Base-by-base conservation (phyloP, 2,113 vertebrate genomes). In the Oreotragus oreotragus region DNA sequence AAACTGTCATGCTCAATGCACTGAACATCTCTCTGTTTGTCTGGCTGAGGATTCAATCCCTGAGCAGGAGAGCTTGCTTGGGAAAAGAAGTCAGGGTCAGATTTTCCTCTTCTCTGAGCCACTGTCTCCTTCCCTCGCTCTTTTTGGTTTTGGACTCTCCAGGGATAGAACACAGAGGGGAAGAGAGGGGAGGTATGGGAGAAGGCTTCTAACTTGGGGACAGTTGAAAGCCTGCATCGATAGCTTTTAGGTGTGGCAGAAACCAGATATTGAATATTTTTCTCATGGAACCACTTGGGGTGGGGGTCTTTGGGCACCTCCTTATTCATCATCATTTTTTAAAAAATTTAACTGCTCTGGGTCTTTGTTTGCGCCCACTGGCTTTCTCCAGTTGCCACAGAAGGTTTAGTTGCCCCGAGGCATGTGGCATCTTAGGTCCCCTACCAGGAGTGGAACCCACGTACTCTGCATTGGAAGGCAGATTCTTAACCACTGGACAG, bases 21-120 rank as follows among this genome's bases (percentile, higher is more conserved):
- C 36, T 55, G 19, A 55, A 57, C 28, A 25, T 5, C 19, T 19
- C 3, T 76, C 6, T 33, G 5, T 77, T 28, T 84, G n/a, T 77
- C n/a, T 84, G n/a, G n/a, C 30, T 79, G 15, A 47, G 70, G 23
- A 80, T 23, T 45, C 27, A 79, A 80, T 55, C 36, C 12, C 13
- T 45, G 36, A 36, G 2, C 5, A 0, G 7, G 4, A 36, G 23
- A 91, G 45, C 12, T 45, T 36, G 7, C 9, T 0, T 5, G 47
- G 57, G 58, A 47, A 86, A 66, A 7, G 30, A 53, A 45, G 33
- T n/a, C 60, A 84, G 36, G 15, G n/a, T 77, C 7, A 53, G 45
- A 62, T 23, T 45, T 30, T 76, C 47, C 21, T 53, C 62, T n/a
- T 73, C 27, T 14, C 33, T 58, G 27, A 73, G 33, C 30, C 3